Evolutionary conservation across 2,113 vertebrate genomes (phyloP), one percentile per base, ranked within the genome.

Genomic region (Agelaius phoeniceus): DNA sequence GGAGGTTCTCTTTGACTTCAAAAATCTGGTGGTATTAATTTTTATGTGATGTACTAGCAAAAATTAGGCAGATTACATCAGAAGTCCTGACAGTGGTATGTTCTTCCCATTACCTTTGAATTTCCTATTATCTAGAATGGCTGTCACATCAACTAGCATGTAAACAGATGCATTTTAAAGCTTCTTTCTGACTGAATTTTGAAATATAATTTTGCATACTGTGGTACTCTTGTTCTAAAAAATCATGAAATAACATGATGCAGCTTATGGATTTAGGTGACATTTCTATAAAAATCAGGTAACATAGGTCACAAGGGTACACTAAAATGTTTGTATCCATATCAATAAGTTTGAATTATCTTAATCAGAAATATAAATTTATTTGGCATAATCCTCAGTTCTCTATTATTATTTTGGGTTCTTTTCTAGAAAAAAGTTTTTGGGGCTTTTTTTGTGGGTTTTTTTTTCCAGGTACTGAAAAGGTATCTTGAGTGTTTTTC

Each of bases 391-490:
- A 85, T 63, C 14, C 39, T 77, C 35, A 54, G 8, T 58, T 74
- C 7, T 43, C 22, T 72, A 15, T 43, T 68, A 44, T 66, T 77
- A 26, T 63, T 85, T 76, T 62, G 1, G 1, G 1, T 13, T 82
- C 4, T 63, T 49, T 39, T 67, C 9, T 75, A 39, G 35, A 73
- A 55, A 8, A 8, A 85, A 31, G 11, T 10, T 24, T 48, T 52
- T 31, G 9, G 8, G 2, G 1, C 3, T 16, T 30, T 71, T 33
- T 69, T 4, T 28, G 7, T n/a, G 44, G 7, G 17, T 10, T 5
- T 15, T 19, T 22, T 46, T 63, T 63, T 61, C 33, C 41, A 81
- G 15, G 2, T 39, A 48, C 2, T 62, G 17, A 85, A 71, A 74
- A 10, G 17, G 8, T 57, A 71, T 74, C 59, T 33, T 33, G 3